Evolutionary conservation across 2,888 invertebrate genomes (phyloP).

Genomic region (Morinoia aosen): DNA sequence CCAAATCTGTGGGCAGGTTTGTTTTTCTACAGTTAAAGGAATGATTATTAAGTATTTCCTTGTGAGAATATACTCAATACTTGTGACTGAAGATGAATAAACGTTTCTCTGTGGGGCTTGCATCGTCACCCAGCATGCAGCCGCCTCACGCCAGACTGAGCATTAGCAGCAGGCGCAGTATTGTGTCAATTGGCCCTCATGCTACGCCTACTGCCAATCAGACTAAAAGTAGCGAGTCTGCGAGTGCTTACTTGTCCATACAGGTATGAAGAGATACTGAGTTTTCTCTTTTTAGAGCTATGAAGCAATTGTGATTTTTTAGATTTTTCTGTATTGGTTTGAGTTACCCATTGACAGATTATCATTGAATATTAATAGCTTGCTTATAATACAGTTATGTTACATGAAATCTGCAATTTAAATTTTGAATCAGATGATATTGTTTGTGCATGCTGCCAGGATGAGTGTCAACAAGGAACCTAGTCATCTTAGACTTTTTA

Average conservation of each 20-base stretch:
- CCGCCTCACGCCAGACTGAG: not conserved
- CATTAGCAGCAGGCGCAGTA: constrained; percentile 15
- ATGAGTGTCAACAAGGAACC: too few species aligned
- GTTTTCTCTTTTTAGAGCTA: too few species aligned
- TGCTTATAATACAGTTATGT: not conserved
- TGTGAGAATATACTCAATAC: not conserved
- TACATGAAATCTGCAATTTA: not conserved
- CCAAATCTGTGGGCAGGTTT: not conserved
- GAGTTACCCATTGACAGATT: too few species aligned
- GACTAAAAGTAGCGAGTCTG: not conserved
- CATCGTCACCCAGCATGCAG: constrained; percentile 56
- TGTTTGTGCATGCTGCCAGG: too few species aligned
- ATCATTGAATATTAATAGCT: too few species aligned
- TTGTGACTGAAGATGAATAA: not conserved
- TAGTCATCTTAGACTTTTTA: not conserved
- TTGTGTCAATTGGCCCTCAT: constrained; percentile 2
- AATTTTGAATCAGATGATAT: not conserved
- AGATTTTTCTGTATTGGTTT: too few species aligned
- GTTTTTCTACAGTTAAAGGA: not conserved
- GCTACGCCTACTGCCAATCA: constrained; percentile 27
- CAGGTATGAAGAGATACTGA: too few species aligned
- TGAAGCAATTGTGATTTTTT: too few species aligned
- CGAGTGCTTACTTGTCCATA: constrained; percentile 15
- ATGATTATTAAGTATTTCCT: not conserved
- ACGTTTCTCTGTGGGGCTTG: constrained; percentile 39